These are phyloP conservation scores for Catostomus latipinnis DNA, from an alignment of 2,797 vertebrate genomes.

Conservation along the genomic window DNA sequence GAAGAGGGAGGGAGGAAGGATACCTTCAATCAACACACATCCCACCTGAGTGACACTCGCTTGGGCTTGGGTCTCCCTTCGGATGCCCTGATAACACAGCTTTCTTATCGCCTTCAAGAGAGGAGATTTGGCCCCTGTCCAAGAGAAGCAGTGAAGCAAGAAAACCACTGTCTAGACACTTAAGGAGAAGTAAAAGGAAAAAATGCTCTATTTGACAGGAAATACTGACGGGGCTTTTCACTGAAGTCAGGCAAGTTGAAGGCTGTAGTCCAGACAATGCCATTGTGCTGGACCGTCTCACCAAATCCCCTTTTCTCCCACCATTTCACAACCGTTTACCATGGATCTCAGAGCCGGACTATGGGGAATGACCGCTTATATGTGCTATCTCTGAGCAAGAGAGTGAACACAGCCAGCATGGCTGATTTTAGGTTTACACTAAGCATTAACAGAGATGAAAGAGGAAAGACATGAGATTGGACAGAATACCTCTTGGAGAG, in stretches of 20 bases:
- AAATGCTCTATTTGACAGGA: conserved; percentile 83
- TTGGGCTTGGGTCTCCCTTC: conserved; percentile 79
- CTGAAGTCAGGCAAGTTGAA: conserved; percentile 71
- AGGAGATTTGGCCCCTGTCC: conserved; percentile 85
- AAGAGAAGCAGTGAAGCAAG: conserved; percentile 82
- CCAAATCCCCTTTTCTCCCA: conserved; percentile 77
- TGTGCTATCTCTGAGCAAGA: conserved; percentile 53
- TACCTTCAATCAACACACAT: conserved; percentile 70
- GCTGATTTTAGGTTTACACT: conserved; percentile 37
- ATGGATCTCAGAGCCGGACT: conserved; percentile 68
- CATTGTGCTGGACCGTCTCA: conserved; percentile 75
- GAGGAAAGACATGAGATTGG: conserved; percentile 54
- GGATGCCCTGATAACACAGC: conserved; percentile 81
- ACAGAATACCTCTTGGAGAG: conserved; percentile 29
- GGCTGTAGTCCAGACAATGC: conserved; percentile 79
- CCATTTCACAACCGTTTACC: conserved; percentile 73
- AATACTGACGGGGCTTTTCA: conserved; percentile 81
- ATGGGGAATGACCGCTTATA: conserved; percentile 56
- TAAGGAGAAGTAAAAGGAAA: conserved; percentile 80
- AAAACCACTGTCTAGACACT: conserved; percentile 87
- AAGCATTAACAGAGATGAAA: conserved; percentile 48
- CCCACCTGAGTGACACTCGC: conserved; percentile 83
- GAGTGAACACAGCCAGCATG: conserved; percentile 51
- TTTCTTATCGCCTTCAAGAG: conserved; percentile 82
- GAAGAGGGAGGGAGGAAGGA: conserved; percentile 58